A percentile compares a stretch with the other conserved stretches of the same genome.
phyloP scores from a whole-genome alignment of 2,113 vertebrate species.

The Gallinago paraguaiae region DNA sequence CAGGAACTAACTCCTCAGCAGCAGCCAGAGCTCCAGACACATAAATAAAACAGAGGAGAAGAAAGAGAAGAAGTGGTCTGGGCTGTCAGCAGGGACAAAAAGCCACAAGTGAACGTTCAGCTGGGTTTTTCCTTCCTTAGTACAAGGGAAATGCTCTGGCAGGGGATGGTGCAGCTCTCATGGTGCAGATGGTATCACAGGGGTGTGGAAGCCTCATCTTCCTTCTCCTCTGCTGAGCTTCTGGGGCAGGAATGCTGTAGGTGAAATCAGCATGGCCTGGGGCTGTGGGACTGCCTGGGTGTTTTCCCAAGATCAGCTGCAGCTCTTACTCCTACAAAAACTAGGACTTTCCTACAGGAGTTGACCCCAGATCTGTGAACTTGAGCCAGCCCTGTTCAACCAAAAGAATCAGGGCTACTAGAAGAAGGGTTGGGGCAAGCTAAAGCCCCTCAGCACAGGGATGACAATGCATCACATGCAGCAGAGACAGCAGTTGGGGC shows the following conservation, averaged over 20 bases:
- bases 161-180: neutral
- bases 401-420: neutral
- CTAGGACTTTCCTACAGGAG: neutral
- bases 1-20: neutral
- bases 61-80: neutral
- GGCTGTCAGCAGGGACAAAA: neutral
- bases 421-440: neutral
- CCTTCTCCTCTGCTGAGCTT: neutral
- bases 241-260: neutral
- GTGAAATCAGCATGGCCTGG: too few relatives aligned
- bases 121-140: neutral
- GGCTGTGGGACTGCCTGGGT: neutral
- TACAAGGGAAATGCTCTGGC: neutral
- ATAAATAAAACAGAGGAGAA: neutral
- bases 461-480: rapidly evolving
- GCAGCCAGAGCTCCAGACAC: neutral
- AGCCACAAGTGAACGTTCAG: rapidly evolving
- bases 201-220: neutral
- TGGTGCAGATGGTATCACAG: neutral
- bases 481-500: neutral
- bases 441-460: neutral
- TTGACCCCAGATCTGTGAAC: too few relatives aligned
- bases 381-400: neutral
- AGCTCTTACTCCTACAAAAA: neutral
- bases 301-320: neutral